phyloP scores from a whole-genome alignment of 1,140 invertebrate species.

The Leptoteleia sp. region DNA sequence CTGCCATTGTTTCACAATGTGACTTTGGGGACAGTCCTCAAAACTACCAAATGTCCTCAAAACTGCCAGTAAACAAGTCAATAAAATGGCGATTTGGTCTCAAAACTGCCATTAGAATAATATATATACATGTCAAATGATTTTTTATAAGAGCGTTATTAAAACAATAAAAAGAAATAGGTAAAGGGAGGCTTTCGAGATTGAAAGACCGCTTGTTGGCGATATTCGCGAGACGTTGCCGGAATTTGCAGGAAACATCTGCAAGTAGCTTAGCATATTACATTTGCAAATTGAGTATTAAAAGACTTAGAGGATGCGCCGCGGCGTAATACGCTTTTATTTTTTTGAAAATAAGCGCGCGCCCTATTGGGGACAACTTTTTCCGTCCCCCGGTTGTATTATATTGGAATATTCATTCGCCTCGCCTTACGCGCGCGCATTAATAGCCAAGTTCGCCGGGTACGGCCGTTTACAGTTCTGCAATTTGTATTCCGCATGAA shows the following conservation, averaged over 20 bases:
- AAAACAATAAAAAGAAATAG: too few relatives aligned
- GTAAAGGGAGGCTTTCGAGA: too few relatives aligned
- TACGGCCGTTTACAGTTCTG: constrained; percentile 24
- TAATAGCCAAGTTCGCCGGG: constrained; percentile 38
- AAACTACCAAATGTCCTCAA: too few relatives aligned
- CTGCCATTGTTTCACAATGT: too few relatives aligned
- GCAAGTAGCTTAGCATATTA: constrained; percentile 51
- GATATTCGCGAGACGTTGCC: background rate
- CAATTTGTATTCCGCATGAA: constrained; percentile 50
- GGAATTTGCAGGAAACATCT: constrained; percentile 3
- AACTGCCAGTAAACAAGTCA: too few relatives aligned
- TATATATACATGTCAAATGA: too few relatives aligned
- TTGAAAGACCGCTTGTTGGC: constrained; percentile 2
- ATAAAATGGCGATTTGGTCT: too few relatives aligned
- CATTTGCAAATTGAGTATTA: constrained; percentile 62
- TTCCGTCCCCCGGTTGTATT: constrained; percentile 8
- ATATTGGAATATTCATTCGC: constrained; percentile 55
- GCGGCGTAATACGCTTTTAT: constrained; percentile 38
- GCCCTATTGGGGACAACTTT: constrained; percentile 21
- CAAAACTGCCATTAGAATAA: too few relatives aligned
- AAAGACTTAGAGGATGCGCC: constrained; percentile 27
- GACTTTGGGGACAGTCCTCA: too few relatives aligned
- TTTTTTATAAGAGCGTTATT: too few relatives aligned
- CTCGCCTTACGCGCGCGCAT: constrained; percentile 7
- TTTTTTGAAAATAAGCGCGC: constrained; percentile 39